Conservation (phyloP, 2,797 vertebrate species). For the Darevskia mixta region DNA sequence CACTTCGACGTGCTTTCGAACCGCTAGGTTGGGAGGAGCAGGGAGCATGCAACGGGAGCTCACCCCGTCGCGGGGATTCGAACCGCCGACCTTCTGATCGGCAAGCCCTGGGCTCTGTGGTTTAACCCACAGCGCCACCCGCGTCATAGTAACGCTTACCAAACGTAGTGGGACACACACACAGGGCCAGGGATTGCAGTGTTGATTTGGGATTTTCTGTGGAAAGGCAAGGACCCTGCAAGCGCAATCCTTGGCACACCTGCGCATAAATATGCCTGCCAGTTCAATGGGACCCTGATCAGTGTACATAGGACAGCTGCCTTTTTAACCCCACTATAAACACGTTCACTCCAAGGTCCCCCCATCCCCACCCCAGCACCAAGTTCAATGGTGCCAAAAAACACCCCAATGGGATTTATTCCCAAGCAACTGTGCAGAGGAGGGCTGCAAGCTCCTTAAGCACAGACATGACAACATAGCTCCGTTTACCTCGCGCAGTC, state of each 20-base stretch:
- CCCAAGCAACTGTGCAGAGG: not conserved
- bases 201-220: not conserved
- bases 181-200: not conserved
- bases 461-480: too few relatives aligned
- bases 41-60: too few relatives aligned
- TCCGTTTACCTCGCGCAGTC: conserved; percentile 45
- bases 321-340: not conserved
- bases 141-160: not conserved
- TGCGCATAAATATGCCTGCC: not conserved
- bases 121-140: too few relatives aligned
- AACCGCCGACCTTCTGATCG: too few relatives aligned
- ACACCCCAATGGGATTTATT: not conserved
- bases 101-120: too few relatives aligned
- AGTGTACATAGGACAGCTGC: not conserved
- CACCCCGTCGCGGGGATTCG: too few relatives aligned
- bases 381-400: too few relatives aligned
- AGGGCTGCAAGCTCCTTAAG: not conserved
- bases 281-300: not conserved
- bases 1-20: too few relatives aligned
- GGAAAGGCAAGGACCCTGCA: not conserved
- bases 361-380: too few relatives aligned
- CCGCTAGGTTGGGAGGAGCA: too few relatives aligned
- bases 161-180: not conserved
- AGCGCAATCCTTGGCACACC: not conserved
- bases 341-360: not conserved